Conservation (phyloP, 1,140 invertebrate genomes). For the Lasioglossum baleicum region DNA sequence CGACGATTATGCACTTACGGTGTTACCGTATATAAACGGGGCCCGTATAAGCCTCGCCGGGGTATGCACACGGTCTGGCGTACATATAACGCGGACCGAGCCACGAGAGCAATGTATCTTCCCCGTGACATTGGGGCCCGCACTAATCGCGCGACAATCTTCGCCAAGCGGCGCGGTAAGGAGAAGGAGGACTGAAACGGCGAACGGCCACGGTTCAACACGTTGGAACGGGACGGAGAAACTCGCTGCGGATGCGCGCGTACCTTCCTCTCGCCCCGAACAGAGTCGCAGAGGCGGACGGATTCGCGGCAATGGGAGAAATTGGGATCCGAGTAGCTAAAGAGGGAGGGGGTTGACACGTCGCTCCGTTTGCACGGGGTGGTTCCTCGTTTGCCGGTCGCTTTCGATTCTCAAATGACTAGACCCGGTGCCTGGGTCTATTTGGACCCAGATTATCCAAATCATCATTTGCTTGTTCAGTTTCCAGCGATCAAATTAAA, state of each 20-base stretch:
- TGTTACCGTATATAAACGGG: constrained; percentile 76
- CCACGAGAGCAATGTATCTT: constrained; percentile 78
- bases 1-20: constrained; percentile 80
- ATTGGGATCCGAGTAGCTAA: constrained; percentile 28
- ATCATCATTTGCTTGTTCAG: no score
- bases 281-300: not conserved
- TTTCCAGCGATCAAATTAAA: no score
- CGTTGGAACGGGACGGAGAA: constrained; percentile 31
- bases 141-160: constrained; percentile 81
- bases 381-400: no score
- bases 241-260: not conserved
- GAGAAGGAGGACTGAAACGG: constrained; percentile 22
- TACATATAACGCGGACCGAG: constrained; percentile 59
- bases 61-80: constrained; percentile 48
- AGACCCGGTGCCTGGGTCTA: no score
- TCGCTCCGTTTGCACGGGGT: not conserved
- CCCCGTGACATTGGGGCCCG: constrained; percentile 75
- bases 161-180: constrained; percentile 59
- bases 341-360: not conserved
- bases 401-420: no score
- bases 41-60: constrained; percentile 62
- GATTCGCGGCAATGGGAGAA: constrained; percentile 45
- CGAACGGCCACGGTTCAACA: constrained; percentile 21
- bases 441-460: no score
- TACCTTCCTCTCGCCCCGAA: not conserved